A percentile compares a stretch with the other conserved stretches of the same genome.
Conservation (phyloP, 2,888 invertebrate species). For the Carcina quercana region DNA sequence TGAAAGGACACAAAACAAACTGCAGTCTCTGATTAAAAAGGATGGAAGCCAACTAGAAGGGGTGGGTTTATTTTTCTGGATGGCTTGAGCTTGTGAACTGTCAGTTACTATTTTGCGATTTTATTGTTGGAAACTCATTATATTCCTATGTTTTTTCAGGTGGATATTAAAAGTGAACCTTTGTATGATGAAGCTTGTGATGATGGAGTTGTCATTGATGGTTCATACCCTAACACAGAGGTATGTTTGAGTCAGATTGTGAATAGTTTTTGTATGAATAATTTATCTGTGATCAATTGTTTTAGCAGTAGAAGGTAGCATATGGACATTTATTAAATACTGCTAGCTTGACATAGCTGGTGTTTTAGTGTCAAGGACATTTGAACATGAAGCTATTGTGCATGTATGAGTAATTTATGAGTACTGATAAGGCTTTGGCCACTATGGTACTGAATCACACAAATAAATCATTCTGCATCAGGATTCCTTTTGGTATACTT, state of each 20-base stretch:
- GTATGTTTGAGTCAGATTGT: slow-evolving; percentile 43
- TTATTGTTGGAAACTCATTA: slow-evolving; percentile 32
- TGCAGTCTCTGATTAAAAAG: slow-evolving; percentile 73
- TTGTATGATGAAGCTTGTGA: slow-evolving; percentile 69
- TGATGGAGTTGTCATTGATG: slow-evolving; percentile 71
- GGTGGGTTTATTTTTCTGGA: slow-evolving; percentile 50
- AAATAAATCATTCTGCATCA: no score
- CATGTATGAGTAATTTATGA: slow-evolving; percentile 23
- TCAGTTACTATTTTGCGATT: slow-evolving; percentile 28
- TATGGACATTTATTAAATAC: slow-evolving; percentile 3
- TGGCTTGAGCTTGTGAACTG: slow-evolving; percentile 48
- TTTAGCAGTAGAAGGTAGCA: no score
- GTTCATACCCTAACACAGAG: slow-evolving; percentile 59
- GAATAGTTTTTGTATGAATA: neutral
- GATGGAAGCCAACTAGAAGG: slow-evolving; percentile 71
- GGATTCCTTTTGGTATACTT: no score
- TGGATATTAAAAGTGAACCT: slow-evolving; percentile 74
- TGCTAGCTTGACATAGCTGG: slow-evolving; percentile 13
- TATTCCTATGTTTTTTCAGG: slow-evolving; percentile 61
- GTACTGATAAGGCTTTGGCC: slow-evolving; percentile 19
- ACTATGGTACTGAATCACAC: no score
- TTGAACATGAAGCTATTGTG: slow-evolving; percentile 24
- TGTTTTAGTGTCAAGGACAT: slow-evolving; percentile 56
- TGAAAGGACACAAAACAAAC: slow-evolving; percentile 77
- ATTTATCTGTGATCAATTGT: no score